Percentiles rank a stretch among this genome's conserved stretches.
Conservation (phyloP, 2,797 vertebrate genomes). For the Macrochelys suwanniensis region DNA sequence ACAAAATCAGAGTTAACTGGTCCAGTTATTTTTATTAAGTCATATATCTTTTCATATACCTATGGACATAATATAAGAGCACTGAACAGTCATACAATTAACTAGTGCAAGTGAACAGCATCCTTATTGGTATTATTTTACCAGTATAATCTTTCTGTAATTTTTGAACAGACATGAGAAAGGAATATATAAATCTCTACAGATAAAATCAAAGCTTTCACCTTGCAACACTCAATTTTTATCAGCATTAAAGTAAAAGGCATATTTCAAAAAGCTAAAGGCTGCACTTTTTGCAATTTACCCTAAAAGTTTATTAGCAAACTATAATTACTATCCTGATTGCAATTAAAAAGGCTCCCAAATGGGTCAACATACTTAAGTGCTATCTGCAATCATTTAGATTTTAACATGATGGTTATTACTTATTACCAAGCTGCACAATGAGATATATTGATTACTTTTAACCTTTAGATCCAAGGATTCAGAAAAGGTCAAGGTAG, state of each 20-base stretch:
- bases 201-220: slow-evolving; percentile 57
- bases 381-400: slow-evolving; percentile 82
- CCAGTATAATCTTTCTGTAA: slow-evolving; percentile 7
- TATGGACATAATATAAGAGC: neutral
- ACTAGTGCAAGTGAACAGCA: neutral
- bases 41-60: slow-evolving; percentile 6
- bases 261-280: slow-evolving; percentile 72
- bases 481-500: slow-evolving; percentile 80
- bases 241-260: slow-evolving; percentile 59
- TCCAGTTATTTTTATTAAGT: slow-evolving; percentile 10
- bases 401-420: slow-evolving; percentile 85
- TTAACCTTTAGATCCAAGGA: slow-evolving; percentile 85
- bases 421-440: slow-evolving; percentile 84
- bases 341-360: slow-evolving; percentile 81
- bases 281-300: slow-evolving; percentile 74
- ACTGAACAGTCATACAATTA: neutral
- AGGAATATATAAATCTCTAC: neutral
- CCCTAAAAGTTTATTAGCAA: slow-evolving; percentile 81
- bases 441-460: slow-evolving; percentile 88
- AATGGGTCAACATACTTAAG: slow-evolving; percentile 79
- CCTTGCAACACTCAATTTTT: slow-evolving; percentile 44
- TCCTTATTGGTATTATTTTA: neutral
- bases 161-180: slow-evolving; percentile 33
- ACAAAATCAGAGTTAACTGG: neutral
- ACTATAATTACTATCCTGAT: slow-evolving; percentile 78